These are phyloP conservation scores for Bovichtus diacanthus DNA, from an alignment of 2,797 vertebrate genomes.

Conservation along the genomic window DNA sequence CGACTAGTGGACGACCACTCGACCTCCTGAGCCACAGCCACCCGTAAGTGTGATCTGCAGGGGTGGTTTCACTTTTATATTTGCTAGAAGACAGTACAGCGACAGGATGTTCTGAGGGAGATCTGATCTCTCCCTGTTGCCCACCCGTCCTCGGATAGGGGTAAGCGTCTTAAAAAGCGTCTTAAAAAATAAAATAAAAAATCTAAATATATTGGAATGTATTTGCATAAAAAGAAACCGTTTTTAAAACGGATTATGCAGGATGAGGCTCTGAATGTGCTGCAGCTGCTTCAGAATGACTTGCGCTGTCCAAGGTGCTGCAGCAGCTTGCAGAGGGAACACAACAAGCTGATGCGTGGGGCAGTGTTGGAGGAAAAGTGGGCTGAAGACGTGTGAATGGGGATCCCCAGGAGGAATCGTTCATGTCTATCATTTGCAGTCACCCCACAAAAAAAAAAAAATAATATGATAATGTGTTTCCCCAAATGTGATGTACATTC, in stretches of 20 bases:
- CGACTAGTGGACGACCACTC: too few species aligned
- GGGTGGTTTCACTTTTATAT: slow-evolving; percentile 3
- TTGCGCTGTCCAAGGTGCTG: slow-evolving; percentile 85
- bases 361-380: slow-evolving; percentile 15
- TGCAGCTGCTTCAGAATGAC: background rate
- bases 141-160: background rate
- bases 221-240: background rate
- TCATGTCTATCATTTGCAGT: background rate
- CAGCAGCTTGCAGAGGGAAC: slow-evolving; percentile 38
- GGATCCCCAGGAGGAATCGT: background rate
- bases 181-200: background rate
- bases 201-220: background rate
- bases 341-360: background rate
- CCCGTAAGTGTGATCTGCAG: too few species aligned
- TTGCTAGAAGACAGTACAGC: background rate
- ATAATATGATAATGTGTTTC: background rate
- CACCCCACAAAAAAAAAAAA: background rate
- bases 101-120: background rate
- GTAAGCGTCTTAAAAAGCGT: background rate
- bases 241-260: too few species aligned
- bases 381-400: background rate
- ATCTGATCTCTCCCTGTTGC: background rate
- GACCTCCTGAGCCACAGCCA: too few species aligned
- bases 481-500: background rate
- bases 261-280: background rate